phyloP scores from a whole-genome alignment of 2,113 vertebrate genomes.

The Anolis carolinensis region DNA sequence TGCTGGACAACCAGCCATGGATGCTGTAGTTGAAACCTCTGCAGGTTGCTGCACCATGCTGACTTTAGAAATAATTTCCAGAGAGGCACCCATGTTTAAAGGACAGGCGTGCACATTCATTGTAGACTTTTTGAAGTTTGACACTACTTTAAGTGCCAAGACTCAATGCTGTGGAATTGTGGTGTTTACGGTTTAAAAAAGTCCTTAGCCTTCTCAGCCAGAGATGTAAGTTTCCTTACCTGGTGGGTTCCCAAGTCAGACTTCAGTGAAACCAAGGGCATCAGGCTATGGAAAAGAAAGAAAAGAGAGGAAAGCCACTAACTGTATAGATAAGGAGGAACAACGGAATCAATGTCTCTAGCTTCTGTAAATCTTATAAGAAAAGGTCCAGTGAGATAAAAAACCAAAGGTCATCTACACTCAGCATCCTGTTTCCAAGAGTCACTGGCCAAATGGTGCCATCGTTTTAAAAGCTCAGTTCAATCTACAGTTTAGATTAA shows the following conservation, averaged over 20 bases:
- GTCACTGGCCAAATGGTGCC: neutral
- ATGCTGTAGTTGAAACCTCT: too few relatives aligned
- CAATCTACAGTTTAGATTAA: neutral
- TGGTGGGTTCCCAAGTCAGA: conserved; percentile 16
- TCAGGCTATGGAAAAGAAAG: conserved; percentile 41
- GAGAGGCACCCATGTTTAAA: neutral
- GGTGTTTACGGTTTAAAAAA: too few relatives aligned
- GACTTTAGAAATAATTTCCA: neutral
- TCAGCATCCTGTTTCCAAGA: neutral
- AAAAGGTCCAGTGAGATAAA: neutral
- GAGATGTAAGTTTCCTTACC: conserved; percentile 51
- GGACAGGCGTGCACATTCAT: too few relatives aligned
- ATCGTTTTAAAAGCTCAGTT: neutral
- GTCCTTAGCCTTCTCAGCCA: too few relatives aligned
- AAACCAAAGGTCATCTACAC: neutral
- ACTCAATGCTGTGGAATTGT: too few relatives aligned
- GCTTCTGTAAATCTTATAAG: neutral
- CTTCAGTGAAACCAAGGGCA: neutral
- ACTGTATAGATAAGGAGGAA: neutral
- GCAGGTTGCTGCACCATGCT: neutral
- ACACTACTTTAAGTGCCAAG: too few relatives aligned
- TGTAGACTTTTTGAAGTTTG: too few relatives aligned
- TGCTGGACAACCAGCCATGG: too few relatives aligned
- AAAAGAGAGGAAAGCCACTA: conserved; percentile 57
- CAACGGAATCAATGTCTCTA: neutral